Percentiles rank a stretch among this genome's conserved stretches.
Conservation (phyloP, 2,797 vertebrate species). For the Alauda arvensis region DNA sequence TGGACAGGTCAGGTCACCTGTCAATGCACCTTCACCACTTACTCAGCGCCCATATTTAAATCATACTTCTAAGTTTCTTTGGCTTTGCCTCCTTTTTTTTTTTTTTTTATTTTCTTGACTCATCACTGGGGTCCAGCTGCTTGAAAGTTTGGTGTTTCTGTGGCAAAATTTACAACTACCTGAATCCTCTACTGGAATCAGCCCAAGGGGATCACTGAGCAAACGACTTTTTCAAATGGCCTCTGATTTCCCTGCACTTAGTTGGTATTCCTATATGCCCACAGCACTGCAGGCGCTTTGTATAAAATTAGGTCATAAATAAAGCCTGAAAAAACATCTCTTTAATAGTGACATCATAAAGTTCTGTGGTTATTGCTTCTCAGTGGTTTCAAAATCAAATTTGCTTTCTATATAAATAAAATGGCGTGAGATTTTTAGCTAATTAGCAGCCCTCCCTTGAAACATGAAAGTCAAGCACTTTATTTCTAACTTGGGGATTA, state of each 20-base stretch:
- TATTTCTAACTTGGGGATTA: conserved; percentile 34
- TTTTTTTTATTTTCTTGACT: background rate
- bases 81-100: background rate
- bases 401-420: conserved; percentile 49
- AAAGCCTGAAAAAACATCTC: background rate
- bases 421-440: conserved; percentile 31
- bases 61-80: background rate
- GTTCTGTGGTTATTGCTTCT: conserved; percentile 19
- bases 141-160: background rate
- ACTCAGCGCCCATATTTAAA: background rate
- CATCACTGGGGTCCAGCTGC: background rate
- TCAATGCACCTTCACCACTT: background rate
- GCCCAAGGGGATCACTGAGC: background rate
- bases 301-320: conserved; percentile 30
- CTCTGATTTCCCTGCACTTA: background rate
- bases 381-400: conserved; percentile 38
- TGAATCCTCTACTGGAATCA: background rate
- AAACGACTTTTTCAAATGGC: background rate
- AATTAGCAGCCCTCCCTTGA: conserved; percentile 41
- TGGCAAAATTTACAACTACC: background rate
- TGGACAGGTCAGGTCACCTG: background rate
- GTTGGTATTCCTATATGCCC: background rate
- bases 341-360: conserved; percentile 35
- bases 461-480: conserved; percentile 24
- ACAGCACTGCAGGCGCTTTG: background rate